Percentiles rank a stretch among this genome's conserved stretches.
Conservation (phyloP, 2,113 vertebrate species). For the Atherinomorus stipes region DNA sequence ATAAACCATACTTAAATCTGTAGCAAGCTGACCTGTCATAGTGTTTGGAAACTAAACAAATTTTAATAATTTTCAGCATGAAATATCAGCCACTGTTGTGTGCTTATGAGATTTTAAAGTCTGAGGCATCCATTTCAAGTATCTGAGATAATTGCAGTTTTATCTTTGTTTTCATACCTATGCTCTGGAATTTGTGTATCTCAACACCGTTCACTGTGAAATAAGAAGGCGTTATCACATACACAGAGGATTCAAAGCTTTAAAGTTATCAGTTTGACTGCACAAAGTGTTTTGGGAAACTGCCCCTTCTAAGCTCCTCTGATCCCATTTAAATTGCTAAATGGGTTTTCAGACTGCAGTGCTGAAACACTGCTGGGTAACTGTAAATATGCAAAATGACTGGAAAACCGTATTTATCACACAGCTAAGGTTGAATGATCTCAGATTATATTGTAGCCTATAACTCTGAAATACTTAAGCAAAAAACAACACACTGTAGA, state of each 20-base stretch:
- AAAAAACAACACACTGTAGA: background rate
- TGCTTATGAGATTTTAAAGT: constrained; percentile 50
- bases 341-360: constrained; percentile 47
- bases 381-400: constrained; percentile 32
- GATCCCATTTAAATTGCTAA: constrained; percentile 75
- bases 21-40: constrained; percentile 10
- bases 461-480: background rate
- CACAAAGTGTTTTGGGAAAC: constrained; percentile 69
- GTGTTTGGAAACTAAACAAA: constrained; percentile 27
- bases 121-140: constrained; percentile 51
- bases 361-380: constrained; percentile 18
- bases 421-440: background rate
- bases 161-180: constrained; percentile 45
- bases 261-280: constrained; percentile 66
- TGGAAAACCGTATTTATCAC: constrained; percentile 23
- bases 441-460: background rate
- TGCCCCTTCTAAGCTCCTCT: constrained; percentile 66
- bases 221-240: constrained; percentile 60
- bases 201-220: constrained; percentile 25
- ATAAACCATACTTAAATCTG: background rate
- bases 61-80: constrained; percentile 45
- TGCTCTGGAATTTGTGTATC: constrained; percentile 28
- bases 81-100: constrained; percentile 24
- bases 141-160: constrained; percentile 55
- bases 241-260: constrained; percentile 54